A percentile compares a stretch with the other conserved stretches of the same genome.
These are phyloP conservation scores for Synergus japonicus DNA, from an alignment of 2,888 invertebrate species.

Conservation along the genomic window DNA sequence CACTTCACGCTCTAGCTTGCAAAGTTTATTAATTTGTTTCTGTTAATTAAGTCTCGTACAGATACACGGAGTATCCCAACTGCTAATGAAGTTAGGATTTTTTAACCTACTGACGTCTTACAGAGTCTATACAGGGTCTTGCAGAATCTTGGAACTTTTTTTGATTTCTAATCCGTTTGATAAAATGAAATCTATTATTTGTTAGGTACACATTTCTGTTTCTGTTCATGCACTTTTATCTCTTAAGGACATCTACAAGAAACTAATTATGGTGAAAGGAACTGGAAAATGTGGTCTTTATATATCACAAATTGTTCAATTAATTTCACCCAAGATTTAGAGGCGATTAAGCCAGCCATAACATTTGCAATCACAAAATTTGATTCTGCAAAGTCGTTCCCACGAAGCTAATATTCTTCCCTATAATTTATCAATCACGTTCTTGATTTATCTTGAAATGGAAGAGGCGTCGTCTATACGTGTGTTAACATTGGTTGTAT, in stretches of 20 bases:
- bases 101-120: background rate
- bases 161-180: background rate
- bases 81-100: background rate
- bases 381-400: slow-evolving; percentile 22
- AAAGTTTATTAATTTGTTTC: background rate
- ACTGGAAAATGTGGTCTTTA: background rate
- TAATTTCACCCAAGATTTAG: background rate
- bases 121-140: background rate
- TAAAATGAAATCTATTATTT: background rate
- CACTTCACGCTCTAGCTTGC: background rate
- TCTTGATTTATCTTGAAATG: slow-evolving; percentile 11
- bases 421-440: slow-evolving; percentile 15
- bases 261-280: slow-evolving; percentile 1
- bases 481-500: slow-evolving; percentile 26
- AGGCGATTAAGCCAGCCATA: background rate
- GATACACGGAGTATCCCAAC: too few relatives aligned
- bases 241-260: background rate
- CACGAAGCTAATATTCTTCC: background rate
- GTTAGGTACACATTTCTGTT: background rate
- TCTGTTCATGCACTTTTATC: background rate
- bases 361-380: slow-evolving; percentile 3
- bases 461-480: background rate
- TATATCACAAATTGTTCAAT: slow-evolving; percentile 8
- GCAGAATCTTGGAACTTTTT: background rate
- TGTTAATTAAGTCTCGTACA: background rate